Evolutionary conservation across 2,113 vertebrate species (phyloP).

Genomic region (Pedionomus torquatus): DNA sequence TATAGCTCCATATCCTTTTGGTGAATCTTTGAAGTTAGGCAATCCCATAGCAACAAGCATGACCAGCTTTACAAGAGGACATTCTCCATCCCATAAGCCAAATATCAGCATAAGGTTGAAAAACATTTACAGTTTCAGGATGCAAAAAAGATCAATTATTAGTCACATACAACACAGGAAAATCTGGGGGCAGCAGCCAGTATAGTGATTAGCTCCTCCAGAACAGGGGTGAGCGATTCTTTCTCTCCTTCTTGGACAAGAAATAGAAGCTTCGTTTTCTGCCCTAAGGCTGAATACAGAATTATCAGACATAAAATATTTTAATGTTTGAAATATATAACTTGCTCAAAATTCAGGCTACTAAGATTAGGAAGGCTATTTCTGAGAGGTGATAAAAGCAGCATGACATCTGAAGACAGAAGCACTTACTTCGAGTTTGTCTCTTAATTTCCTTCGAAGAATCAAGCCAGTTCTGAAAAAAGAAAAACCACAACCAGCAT

Average conservation of each 20-base stretch:
- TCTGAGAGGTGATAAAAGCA: not conserved
- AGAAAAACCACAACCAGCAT: not conserved
- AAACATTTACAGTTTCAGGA: not conserved
- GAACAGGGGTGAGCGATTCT: not conserved
- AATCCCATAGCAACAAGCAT: not conserved
- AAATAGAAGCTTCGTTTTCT: not conserved
- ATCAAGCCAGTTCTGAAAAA: constrained; percentile 82
- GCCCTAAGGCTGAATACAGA: not conserved
- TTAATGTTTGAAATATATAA: not conserved
- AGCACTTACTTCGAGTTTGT: constrained; percentile 83
- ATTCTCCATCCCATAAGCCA: not conserved
- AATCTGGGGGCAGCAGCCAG: not conserved
- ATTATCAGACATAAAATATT: not conserved
- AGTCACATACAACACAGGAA: not conserved
- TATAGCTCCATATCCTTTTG: not conserved
- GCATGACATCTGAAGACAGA: not conserved
- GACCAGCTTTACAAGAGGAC: not conserved
- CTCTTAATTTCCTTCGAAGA: constrained; percentile 83
- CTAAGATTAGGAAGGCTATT: not conserved
- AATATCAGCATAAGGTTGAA: not conserved
- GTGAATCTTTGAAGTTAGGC: not conserved
- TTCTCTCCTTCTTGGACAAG: not conserved
- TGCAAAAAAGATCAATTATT: not conserved
- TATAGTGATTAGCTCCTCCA: not conserved
- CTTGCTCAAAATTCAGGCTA: not conserved